phyloP scores from a whole-genome alignment of 2,113 vertebrate genomes.

The Rhinolophus sinicus region DNA sequence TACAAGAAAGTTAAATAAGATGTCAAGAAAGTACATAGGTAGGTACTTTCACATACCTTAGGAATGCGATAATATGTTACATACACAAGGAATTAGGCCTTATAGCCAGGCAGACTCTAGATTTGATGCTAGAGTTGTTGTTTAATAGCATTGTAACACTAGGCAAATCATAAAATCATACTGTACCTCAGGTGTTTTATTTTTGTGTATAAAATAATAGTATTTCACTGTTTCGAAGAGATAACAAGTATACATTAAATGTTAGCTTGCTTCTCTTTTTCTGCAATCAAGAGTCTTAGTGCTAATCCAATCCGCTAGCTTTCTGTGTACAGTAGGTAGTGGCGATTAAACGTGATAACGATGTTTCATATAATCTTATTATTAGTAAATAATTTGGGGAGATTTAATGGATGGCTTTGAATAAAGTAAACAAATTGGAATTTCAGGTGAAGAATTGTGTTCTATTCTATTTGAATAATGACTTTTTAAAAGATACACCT shows the following conservation, averaged over 20 bases:
- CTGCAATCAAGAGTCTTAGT: background rate
- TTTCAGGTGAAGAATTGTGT: background rate
- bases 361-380: background rate
- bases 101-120: background rate
- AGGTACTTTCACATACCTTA: background rate
- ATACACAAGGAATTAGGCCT: background rate
- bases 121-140: background rate
- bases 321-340: background rate
- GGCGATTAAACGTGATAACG: background rate
- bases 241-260: background rate
- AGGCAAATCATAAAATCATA: background rate
- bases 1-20: background rate
- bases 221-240: background rate
- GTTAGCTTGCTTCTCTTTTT: background rate
- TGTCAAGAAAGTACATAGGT: background rate
- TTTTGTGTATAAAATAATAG: background rate
- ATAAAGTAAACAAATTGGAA: conserved; percentile 35
- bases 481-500: background rate
- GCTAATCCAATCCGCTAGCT: background rate
- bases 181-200: background rate
- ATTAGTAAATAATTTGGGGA: background rate
- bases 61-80: background rate
- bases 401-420: background rate
- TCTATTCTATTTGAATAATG: background rate
- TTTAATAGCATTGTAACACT: background rate